phyloP scores from a whole-genome alignment of 2,888 invertebrate species.

The Platycnemis pennipes region DNA sequence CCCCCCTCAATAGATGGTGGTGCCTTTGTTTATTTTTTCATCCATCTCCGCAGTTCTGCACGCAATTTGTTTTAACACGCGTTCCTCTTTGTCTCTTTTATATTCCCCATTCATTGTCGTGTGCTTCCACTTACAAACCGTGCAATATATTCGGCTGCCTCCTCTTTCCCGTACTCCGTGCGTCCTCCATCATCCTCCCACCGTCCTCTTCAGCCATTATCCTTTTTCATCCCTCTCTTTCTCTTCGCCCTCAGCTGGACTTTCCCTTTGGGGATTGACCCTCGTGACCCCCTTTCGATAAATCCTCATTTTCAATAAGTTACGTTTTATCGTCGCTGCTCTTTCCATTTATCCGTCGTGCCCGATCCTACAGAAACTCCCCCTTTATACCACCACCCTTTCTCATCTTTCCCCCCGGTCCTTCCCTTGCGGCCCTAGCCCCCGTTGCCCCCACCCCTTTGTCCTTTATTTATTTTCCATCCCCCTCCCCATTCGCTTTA shows the following conservation, averaged over 20 bases:
- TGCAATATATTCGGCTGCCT: not conserved
- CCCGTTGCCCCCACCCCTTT: not conserved
- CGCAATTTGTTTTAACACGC: constrained; percentile 5
- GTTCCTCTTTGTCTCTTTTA: constrained; percentile 29
- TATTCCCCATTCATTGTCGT: not conserved
- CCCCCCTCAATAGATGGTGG: not conserved
- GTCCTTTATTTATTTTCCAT: not conserved
- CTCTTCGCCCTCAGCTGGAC: constrained; percentile 5
- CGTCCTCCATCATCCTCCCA: not conserved
- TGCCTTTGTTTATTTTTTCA: not conserved
- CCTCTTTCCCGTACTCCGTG: not conserved
- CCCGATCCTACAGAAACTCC: not conserved
- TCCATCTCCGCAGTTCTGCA: not conserved
- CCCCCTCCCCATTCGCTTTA: constrained; percentile 9
- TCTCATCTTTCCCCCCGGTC: constrained; percentile 6
- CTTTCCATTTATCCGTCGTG: constrained; percentile 51
- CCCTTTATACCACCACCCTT: not conserved
- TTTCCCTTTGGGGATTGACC: constrained; percentile 43
- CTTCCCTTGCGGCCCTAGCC: not conserved
- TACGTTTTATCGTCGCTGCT: constrained; percentile 54
- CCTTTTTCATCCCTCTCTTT: not conserved
- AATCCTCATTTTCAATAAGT: constrained; percentile 68
- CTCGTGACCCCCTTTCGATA: constrained; percentile 24
- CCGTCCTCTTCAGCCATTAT: not conserved
- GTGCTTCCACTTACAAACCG: not conserved